phyloP scores from a whole-genome alignment of 2,113 vertebrate species.

The Misgurnus anguillicaudatus region DNA sequence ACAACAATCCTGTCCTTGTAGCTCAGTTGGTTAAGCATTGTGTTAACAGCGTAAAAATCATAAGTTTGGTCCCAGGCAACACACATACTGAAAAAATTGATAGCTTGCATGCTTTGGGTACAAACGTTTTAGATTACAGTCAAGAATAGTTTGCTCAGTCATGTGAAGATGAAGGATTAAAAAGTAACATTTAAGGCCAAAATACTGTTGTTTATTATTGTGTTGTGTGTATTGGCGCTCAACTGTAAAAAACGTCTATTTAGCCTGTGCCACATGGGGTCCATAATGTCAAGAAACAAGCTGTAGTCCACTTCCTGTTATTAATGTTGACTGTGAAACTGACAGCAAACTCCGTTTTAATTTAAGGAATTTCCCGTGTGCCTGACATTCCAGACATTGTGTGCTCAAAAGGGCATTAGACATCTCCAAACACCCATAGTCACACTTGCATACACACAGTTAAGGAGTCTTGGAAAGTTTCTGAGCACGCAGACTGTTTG shows the following conservation, averaged over 20 bases:
- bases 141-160: not conserved
- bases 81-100: not conserved
- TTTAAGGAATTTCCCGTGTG: constrained; percentile 47
- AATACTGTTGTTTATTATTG: not conserved
- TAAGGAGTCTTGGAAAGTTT: constrained; percentile 25
- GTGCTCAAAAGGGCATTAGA: constrained; percentile 44
- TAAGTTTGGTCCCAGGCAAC: no score
- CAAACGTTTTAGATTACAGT: not conserved
- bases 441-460: constrained; percentile 28
- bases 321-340: constrained; percentile 33
- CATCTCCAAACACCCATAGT: constrained; percentile 39
- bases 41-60: no score
- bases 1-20: not conserved
- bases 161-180: not conserved
- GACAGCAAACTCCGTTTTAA: constrained; percentile 37
- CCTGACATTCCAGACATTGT: constrained; percentile 42
- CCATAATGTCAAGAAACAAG: not conserved
- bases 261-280: no score
- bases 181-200: not conserved
- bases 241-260: not conserved
- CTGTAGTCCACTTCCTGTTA: not conserved
- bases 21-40: no score
- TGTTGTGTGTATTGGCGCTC: not conserved
- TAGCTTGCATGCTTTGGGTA: no score
- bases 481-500: not conserved